Base-by-base conservation (phyloP, 2,113 vertebrate genomes). In the Macrotus californicus region DNA sequence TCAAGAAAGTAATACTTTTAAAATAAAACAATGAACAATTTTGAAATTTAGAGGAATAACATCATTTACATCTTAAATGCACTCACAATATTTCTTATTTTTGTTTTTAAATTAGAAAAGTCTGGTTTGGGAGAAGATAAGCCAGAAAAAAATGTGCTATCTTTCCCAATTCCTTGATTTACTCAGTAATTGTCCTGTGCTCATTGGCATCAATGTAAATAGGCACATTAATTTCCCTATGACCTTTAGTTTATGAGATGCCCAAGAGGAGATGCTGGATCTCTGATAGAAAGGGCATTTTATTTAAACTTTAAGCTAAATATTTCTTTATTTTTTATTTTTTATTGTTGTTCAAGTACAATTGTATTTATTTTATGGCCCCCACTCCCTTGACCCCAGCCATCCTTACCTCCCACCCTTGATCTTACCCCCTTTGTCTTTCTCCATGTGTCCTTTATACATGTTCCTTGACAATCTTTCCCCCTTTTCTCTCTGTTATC, bases 1-100 rank as follows among this genome's bases (percentile, higher is more conserved):
- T 94, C 7, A 87, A 94, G 54, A 92, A 94, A 94, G 7, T 8
- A 89, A 89, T 77, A 75, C 14, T 94, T 13, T 84, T 34, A 90
- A 64, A 81, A 46, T 43, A 66, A 86, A 90, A 93, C 76, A 79
- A 93, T 18, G 19, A 69, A 39, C 5, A 73, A 19, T 73, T 43
- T 83, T 93, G 48, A 93, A 93, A 77, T 84, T 72, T 81, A 87
- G 43, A 93, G 39, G 41, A 15, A 29, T 70, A 67, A 61, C 79
- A n/a, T 39, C 18, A 64, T 54, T 79, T 79, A 79, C 15, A 59
- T 84, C 46, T 90, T 70, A 75, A 46, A 13, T 31, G 9, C 4
- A 82, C 46, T 95, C 21, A 72, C n/a, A 90, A 50, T 81, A 10
- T 88, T 85, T 16, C 36, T 87, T 70, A 52, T 81, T 96, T 95